Evolutionary conservation across 2,888 invertebrate genomes (phyloP).

Genomic region (Gymnocheta viridis): DNA sequence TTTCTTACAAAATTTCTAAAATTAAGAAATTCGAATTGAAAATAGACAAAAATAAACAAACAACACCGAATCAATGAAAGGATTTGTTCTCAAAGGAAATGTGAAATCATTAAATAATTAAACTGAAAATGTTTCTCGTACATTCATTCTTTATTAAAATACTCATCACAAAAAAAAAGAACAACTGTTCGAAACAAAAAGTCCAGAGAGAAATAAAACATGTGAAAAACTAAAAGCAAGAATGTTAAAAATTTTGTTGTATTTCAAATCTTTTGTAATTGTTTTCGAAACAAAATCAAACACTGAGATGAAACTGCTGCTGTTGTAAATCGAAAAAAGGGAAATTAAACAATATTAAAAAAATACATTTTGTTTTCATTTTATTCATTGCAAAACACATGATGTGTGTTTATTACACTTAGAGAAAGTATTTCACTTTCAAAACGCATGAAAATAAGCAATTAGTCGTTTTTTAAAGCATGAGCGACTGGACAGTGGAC

Average conservation of each 20-base stretch:
- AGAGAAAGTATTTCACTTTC: no score
- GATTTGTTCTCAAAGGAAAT: constrained; percentile 44
- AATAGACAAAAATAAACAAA: background rate
- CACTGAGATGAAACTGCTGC: constrained; percentile 29
- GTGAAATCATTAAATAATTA: constrained; percentile 29
- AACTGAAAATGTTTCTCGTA: constrained; percentile 21
- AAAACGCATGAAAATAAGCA: no score
- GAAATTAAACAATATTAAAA: constrained; percentile 63
- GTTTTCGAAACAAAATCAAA: constrained; percentile 58
- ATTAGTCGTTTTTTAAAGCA: no score
- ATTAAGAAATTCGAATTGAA: constrained; percentile 33
- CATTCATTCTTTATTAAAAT: constrained; percentile 30
- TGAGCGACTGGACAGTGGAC: no score
- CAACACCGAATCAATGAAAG: constrained; percentile 60
- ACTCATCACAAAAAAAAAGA: constrained; percentile 8
- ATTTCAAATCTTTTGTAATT: constrained; percentile 61
- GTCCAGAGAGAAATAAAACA: constrained; percentile 18
- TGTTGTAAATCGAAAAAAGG: background rate
- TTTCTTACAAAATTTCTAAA: constrained; percentile 7
- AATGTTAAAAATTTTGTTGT: constrained; percentile 62
- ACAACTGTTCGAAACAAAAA: constrained; percentile 23
- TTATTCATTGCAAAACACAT: constrained; percentile 36
- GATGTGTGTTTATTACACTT: constrained; percentile 32
- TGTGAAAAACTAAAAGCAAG: constrained; percentile 57
- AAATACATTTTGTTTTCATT: constrained; percentile 9